Evolutionary conservation across 2,797 vertebrate genomes (phyloP), one percentile per base, ranked within the genome.

Genomic region (Emys orbicularis): DNA sequence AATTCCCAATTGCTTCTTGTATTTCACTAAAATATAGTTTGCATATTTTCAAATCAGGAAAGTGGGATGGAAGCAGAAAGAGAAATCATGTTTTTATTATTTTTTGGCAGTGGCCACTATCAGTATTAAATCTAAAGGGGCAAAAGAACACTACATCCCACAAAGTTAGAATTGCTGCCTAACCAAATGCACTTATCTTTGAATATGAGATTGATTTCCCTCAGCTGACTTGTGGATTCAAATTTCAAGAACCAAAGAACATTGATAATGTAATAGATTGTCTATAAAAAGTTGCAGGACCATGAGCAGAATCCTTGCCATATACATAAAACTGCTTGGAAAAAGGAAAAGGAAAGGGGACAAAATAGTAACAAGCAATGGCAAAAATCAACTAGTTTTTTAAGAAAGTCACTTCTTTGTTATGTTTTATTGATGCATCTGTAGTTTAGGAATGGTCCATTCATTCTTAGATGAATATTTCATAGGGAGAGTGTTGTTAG

Each of bases 211-310:
- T 74, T 82, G 90, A 52, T 92, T 94, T 95, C 10, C 81, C 37
- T 95, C 25, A 83, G 44, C 41, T 94, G 52, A 37, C 34, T 23
- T 44, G 82, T 96, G 87, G 96, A 96, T 97, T 97, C n/a, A 97
- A 89, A 96, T 96, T 96, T 98, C 93, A 94, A 83, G 85, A 93
- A 82, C 56, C 81, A 89, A 88, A 93, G 89, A 85, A 81, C 72
- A 90, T 72, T 80, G 91, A 86, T 1, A 2, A 89, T 76, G n/a
- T 96, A 96, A 93, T 90, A 87, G 12, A 3, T 80, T 97, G 98
- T 92, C 91, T 91, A 79, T 80, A 90, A 93, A 94, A 90, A 96
- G 41, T 90, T 92, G 76, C 44, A 90, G 65, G 37, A 88, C 10
- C n/a, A 90, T 88, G 87, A 97, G 23, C 23, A 97, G 94, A 96